A percentile compares a stretch with the other conserved stretches of the same genome.
Evolutionary conservation across 2,888 invertebrate genomes (phyloP).

Genomic region (Parasteatoda lunata): DNA sequence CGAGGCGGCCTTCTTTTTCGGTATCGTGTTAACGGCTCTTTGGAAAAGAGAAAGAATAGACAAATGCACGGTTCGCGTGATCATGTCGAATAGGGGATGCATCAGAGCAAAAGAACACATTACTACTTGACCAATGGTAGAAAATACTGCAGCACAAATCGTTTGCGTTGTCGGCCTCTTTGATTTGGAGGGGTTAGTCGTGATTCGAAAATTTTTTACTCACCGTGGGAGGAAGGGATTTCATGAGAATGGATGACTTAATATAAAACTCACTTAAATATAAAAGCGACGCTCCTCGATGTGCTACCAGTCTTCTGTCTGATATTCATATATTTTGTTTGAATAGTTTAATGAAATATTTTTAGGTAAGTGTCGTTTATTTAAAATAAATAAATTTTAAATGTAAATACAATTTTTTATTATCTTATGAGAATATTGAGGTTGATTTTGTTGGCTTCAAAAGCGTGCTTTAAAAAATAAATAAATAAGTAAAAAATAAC

Average conservation of each 20-base stretch:
- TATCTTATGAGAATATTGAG: too few relatives aligned
- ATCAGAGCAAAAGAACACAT: not conserved
- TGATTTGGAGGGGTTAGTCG: conserved; percentile 11
- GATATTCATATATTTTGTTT: too few relatives aligned
- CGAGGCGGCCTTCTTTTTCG: conserved; percentile 3
- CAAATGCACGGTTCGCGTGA: conserved; percentile 49
- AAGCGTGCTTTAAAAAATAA: too few relatives aligned
- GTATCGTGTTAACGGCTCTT: not conserved
- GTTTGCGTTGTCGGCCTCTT: conserved; percentile 20
- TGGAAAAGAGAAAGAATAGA: not conserved
- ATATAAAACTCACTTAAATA: not conserved
- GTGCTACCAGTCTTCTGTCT: not conserved
- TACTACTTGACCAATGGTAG: not conserved
- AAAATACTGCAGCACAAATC: conserved; percentile 1
- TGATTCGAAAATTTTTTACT: not conserved
- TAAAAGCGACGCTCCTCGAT: not conserved
- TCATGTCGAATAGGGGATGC: not conserved
- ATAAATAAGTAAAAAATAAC: too few relatives aligned
- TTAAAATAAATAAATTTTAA: too few relatives aligned
- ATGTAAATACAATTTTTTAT: too few relatives aligned
- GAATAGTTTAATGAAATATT: too few relatives aligned
- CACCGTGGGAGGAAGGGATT: not conserved
- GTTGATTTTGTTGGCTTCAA: too few relatives aligned
- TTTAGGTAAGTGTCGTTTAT: too few relatives aligned
- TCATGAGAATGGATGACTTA: not conserved